phyloP scores from a whole-genome alignment of 2,113 vertebrate species.

The Acrocephalus arundinaceus region DNA sequence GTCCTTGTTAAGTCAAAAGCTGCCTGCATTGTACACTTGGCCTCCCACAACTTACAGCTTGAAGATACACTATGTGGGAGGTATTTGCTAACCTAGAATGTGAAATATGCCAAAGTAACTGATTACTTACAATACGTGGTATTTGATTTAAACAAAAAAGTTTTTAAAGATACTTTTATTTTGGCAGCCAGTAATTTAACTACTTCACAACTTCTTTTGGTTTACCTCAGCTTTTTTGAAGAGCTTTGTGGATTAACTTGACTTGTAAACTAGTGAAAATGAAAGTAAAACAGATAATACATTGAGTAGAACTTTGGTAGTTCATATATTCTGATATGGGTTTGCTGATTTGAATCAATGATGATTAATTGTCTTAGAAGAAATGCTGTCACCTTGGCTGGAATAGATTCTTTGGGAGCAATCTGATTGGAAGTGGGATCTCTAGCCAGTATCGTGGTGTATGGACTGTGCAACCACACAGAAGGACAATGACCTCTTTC shows the following conservation, averaged over 20 bases:
- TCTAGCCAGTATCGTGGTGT: neutral
- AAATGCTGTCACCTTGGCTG: neutral
- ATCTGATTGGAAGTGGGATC: neutral
- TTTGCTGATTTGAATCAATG: neutral
- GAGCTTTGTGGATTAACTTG: neutral
- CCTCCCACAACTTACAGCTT: neutral
- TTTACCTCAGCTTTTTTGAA: neutral
- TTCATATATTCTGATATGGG: neutral
- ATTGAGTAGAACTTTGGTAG: neutral
- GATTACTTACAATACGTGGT: neutral
- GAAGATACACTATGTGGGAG: neutral
- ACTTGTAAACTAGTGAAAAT: neutral
- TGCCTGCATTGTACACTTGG: neutral
- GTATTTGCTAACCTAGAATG: neutral
- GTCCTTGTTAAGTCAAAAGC: neutral
- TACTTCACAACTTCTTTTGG: neutral
- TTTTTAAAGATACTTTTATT: neutral
- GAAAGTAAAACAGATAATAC: neutral
- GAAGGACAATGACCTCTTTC: neutral
- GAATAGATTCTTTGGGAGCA: neutral
- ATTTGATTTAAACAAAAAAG: neutral
- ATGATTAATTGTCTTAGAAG: neutral
- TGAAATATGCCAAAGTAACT: neutral
- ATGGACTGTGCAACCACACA: neutral
- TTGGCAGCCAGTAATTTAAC: neutral